Base-by-base conservation (phyloP, 2,797 vertebrate species). In the Calcarius lapponicus region DNA sequence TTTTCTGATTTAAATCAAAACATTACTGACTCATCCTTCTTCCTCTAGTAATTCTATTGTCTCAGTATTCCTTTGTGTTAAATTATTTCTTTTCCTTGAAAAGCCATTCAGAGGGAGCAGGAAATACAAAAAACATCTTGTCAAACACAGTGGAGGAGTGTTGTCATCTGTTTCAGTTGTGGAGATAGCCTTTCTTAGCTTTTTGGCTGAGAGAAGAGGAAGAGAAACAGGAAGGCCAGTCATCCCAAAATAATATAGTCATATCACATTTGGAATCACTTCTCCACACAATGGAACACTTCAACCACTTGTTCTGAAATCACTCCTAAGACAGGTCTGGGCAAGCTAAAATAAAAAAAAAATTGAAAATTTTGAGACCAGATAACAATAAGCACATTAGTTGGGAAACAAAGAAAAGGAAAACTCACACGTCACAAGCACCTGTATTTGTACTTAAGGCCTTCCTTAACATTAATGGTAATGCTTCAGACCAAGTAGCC, bases 1-100 rank as follows among this genome's bases (percentile, higher is more conserved):
- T 92, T 66, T 92, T 51, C 47, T 73, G 18, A 67, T 82, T 88
- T 70, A 80, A 93, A 65, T 53, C n/a, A 83, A 86, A 90, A 54
- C 15, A n/a, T 56, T 14, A 31, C 24, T 47, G 50, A 72, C 60
- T 24, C 28, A 51, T 54, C 20, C 6, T 43, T 71, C 58, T 42
- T 40, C 11, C 48, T 86, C 32, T 36, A 90, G 36, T 42, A 66
- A 78, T 70, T 83, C 21, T 64, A 42, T 86, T 66, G 56, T 20
- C 25, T 20, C 22, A 11, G 4, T 54, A 62, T 70, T 80, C 19
- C 12, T 81, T 74, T 40, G 17, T 20, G 21, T 36, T 31, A 83
- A 57, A 67, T 60, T 54, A 62, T 31, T 73, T 40, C 11, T 53
- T 51, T 70, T 57, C 61, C 61, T 79, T 85, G 42, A 48, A 51